A percentile compares a stretch with the other conserved stretches of the same genome.
These are phyloP conservation scores for Sinosuthora webbiana DNA, from an alignment of 2,113 vertebrate species.

Conservation along the genomic window DNA sequence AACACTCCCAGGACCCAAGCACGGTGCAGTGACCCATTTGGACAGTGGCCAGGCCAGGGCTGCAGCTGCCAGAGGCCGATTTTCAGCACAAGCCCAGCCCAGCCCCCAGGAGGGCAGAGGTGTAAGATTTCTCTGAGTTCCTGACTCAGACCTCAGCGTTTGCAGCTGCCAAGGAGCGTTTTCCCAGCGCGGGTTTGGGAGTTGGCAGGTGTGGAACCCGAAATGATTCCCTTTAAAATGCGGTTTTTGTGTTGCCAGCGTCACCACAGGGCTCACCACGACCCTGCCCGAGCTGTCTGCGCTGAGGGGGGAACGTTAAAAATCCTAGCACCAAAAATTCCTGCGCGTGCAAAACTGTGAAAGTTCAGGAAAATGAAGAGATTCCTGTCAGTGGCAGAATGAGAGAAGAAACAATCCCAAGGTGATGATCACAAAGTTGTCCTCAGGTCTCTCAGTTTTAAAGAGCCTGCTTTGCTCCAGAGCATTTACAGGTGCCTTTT, in stretches of 20 bases:
- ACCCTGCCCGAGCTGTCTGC: rapidly evolving
- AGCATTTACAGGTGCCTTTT: rapidly evolving
- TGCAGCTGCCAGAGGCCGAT: not conserved
- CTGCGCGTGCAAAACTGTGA: rapidly evolving
- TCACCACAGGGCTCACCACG: rapidly evolving
- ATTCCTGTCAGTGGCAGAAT: rapidly evolving
- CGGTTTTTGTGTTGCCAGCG: not conserved
- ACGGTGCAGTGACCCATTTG: not conserved
- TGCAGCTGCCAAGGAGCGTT: not conserved
- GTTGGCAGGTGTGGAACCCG: not conserved
- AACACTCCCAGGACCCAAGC: not conserved
- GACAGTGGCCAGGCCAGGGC: not conserved
- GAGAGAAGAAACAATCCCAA: not conserved
- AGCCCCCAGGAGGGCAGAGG: not conserved
- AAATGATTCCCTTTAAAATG: not conserved
- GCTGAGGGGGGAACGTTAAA: rapidly evolving
- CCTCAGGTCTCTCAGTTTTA: not conserved
- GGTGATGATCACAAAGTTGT: not conserved
- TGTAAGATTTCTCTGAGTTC: not conserved
- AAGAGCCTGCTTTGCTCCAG: not conserved
- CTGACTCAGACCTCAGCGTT: not conserved
- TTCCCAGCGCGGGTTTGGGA: rapidly evolving
- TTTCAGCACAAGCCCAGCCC: not conserved
- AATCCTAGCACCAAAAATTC: not conserved
- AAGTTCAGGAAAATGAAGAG: rapidly evolving